A percentile compares a stretch with the other conserved stretches of the same genome.
phyloP scores from a whole-genome alignment of 2,888 invertebrate genomes.

The Calliphora vomitoria region DNA sequence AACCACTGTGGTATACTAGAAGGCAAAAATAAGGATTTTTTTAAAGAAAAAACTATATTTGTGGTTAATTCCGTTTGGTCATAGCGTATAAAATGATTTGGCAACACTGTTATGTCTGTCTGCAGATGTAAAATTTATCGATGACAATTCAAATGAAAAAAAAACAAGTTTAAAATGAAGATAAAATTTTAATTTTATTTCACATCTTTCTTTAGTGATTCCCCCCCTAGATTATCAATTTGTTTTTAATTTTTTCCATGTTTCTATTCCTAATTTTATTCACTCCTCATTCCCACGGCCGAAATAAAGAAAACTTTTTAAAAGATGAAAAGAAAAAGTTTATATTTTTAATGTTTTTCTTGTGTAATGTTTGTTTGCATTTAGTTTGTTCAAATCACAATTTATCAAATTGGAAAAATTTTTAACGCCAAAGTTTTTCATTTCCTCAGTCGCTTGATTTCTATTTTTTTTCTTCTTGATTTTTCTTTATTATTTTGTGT shows the following conservation, averaged over 20 bases:
- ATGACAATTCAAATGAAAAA: conserved; percentile 12
- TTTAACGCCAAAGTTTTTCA: conserved; percentile 71
- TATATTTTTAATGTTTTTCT: conserved; percentile 51
- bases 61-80: too few species aligned
- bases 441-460: conserved; percentile 36
- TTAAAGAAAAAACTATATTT: too few species aligned
- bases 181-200: conserved; percentile 21
- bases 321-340: conserved; percentile 49
- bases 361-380: conserved; percentile 39
- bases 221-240: conserved; percentile 50
- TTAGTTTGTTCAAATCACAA: conserved; percentile 65
- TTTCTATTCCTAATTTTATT: conserved; percentile 55
- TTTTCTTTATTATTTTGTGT: conserved; percentile 29
- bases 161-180: not conserved
- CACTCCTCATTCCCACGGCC: not conserved
- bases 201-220: conserved; percentile 1
- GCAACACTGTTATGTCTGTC: too few species aligned
- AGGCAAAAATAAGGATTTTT: too few species aligned
- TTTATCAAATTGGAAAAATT: conserved; percentile 74
- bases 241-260: conserved; percentile 40
- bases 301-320: conserved; percentile 47
- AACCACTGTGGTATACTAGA: too few species aligned
- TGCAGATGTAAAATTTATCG: not conserved
- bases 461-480: conserved; percentile 14
- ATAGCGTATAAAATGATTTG: too few species aligned